phyloP scores from a whole-genome alignment of 2,797 vertebrate genomes.

The Passerculus sandwichensis region DNA sequence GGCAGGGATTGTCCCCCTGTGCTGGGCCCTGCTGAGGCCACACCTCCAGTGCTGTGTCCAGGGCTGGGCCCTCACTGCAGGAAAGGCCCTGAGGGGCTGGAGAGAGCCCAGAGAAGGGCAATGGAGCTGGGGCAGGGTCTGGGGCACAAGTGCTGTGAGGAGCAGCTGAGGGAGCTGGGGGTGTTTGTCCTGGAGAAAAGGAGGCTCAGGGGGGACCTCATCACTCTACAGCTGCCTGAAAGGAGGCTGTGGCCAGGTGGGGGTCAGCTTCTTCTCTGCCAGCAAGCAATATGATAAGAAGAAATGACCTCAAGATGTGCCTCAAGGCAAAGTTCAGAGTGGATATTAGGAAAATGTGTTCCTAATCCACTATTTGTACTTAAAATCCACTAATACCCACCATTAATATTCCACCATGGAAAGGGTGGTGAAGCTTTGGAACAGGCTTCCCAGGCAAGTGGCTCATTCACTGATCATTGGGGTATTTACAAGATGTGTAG shows the following conservation, averaged over 20 bases:
- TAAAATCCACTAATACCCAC: not conserved
- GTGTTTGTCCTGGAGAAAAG: not conserved
- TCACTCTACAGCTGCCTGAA: rapidly evolving
- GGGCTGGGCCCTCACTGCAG: too few species aligned
- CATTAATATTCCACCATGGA: not conserved
- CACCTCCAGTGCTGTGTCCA: too few species aligned
- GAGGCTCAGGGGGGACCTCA: not conserved
- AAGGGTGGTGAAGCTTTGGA: not conserved
- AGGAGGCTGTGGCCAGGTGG: not conserved
- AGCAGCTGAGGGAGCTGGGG: too few species aligned
- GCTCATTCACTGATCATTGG: not conserved
- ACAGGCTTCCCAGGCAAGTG: not conserved
- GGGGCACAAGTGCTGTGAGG: too few species aligned
- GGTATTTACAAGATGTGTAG: not conserved
- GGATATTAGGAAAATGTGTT: not conserved
- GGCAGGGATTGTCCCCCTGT: too few species aligned
- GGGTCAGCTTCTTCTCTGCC: not conserved
- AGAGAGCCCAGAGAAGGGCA: too few species aligned
- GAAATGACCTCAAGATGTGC: not conserved
- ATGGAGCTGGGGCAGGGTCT: too few species aligned
- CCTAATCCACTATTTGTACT: not conserved
- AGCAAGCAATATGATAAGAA: not conserved
- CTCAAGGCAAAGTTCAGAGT: not conserved
- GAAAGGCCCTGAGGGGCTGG: too few species aligned
- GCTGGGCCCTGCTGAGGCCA: too few species aligned